Conservation (phyloP, 1,140 invertebrate species). For the Elysia chlorotica region DNA sequence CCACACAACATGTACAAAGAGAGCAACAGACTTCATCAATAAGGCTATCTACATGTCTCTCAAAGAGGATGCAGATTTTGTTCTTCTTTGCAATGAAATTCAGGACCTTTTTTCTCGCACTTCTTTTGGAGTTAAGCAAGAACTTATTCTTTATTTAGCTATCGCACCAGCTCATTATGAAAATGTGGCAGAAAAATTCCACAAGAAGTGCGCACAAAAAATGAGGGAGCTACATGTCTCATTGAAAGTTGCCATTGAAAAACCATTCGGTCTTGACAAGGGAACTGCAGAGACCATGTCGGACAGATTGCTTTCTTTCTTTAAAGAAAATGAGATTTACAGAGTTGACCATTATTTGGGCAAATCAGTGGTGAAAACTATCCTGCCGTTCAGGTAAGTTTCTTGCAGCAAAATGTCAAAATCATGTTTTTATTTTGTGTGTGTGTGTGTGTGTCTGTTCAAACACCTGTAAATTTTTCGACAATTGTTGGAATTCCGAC, state of each 20-base stretch:
- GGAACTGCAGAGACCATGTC: constrained; percentile 41
- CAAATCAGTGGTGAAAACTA: constrained; percentile 55
- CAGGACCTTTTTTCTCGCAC: background rate
- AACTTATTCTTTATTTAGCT: constrained; percentile 55
- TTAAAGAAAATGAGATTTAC: constrained; percentile 54
- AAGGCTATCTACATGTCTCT: constrained; percentile 34
- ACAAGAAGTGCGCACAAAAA: constrained; percentile 31
- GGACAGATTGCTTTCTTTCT: constrained; percentile 35
- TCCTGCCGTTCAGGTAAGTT: constrained; percentile 57
- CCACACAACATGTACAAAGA: constrained; percentile 26
- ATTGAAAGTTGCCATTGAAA: constrained; percentile 47
- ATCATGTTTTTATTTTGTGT: too few relatives aligned
- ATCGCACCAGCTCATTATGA: constrained; percentile 52
- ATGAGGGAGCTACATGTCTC: background rate
- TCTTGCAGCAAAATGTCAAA: too few relatives aligned
- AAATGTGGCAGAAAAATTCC: constrained; percentile 35
- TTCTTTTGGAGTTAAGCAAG: constrained; percentile 12
- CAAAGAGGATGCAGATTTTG: constrained; percentile 12
- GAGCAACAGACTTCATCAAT: constrained; percentile 31
- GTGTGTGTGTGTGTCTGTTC: constrained; percentile 14
- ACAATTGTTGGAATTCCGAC: background rate
- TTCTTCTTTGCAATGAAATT: constrained; percentile 2
- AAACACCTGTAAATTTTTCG: background rate
- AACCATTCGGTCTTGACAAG: constrained; percentile 56
- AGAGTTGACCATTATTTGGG: constrained; percentile 61